Evolutionary conservation across 2,797 vertebrate species (phyloP), one percentile per base, ranked within the genome.

Genomic region (Enteromius thamalakanensis): DNA sequence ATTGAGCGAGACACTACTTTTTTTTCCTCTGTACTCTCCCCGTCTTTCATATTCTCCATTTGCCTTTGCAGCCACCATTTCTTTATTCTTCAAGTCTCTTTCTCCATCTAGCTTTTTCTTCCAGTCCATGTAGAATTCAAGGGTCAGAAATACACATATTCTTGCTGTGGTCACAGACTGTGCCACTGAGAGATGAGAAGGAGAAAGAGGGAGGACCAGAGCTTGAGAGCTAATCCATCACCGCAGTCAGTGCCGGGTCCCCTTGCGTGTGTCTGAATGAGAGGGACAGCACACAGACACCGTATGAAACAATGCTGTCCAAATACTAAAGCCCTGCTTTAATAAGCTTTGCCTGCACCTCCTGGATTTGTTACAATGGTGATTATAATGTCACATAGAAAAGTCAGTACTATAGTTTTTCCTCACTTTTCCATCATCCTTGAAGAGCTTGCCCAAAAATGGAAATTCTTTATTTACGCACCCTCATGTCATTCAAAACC

Each of bases 11-110:
- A 76, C 83, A 47, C 29, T 29, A 49, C 47, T 62, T 29, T 29
- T 60, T 70, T 80, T 82, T 86, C 85, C 88, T 86, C 84, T 49
- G 49, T 84, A 65, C 71, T 86, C 88, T 67, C 45, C 23, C 51
- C 80, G n/a, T 65, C 49, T 78, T 70, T 83, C 26, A 75, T 40
- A 79, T 76, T 84, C 32, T 75, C 42, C 70, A 40, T 65, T 55
- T 68, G 49, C 15, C 23, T 67, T 55, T 55, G 17, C 51, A 69
- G 72, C 17, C 49, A 29, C 49, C 37, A 47, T 68, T 76, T 15
- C 49, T 45, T 81, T 62, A 37, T 67, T 82, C 62, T 82, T 55
- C 10, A 55, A 32, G 34, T 76, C 60, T 76, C 49, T 69, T 62
- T 47, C 21, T 74, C 32, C 40, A 0, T 40, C 37, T 23, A 5